Evolutionary conservation across 1,140 invertebrate genomes (phyloP).

Genomic region (Pomphorhynchus laevis): DNA sequence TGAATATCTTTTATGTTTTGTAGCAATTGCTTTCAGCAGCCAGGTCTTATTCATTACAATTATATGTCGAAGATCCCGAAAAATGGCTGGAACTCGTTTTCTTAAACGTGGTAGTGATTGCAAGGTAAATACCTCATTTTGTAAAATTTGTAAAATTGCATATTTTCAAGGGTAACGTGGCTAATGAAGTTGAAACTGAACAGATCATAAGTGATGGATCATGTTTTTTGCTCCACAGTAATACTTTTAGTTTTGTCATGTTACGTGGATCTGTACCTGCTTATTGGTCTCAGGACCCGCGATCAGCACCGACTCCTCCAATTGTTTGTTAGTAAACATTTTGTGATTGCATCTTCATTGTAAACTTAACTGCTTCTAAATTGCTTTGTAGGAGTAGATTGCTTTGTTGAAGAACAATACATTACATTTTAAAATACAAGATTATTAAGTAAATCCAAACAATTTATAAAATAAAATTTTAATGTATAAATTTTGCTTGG

Average conservation of each 20-base stretch:
- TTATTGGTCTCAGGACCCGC: slow-evolving; percentile 82
- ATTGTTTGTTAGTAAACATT: slow-evolving; percentile 39
- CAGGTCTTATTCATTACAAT: slow-evolving; percentile 52
- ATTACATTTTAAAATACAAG: too few relatives aligned
- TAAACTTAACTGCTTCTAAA: not conserved
- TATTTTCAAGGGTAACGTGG: slow-evolving; percentile 41
- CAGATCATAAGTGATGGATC: slow-evolving; percentile 68
- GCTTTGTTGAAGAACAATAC: too few relatives aligned
- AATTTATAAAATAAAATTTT: too few relatives aligned
- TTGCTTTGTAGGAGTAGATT: too few relatives aligned
- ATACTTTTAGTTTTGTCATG: slow-evolving; percentile 48
- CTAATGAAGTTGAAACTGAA: slow-evolving; percentile 93
- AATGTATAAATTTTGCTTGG: too few relatives aligned
- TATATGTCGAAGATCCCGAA: slow-evolving; percentile 48
- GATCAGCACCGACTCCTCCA: slow-evolving; percentile 75
- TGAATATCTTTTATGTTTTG: too few relatives aligned
- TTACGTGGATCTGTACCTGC: slow-evolving; percentile 67
- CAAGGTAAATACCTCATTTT: slow-evolving; percentile 23
- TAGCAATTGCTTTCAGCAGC: too few relatives aligned
- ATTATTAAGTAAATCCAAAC: too few relatives aligned
- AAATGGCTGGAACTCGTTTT: slow-evolving; percentile 74
- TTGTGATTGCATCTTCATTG: not conserved
- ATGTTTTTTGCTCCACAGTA: slow-evolving; percentile 31
- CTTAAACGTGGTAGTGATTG: slow-evolving; percentile 69
- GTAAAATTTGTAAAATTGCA: slow-evolving; percentile 4